Evolutionary conservation across 2,113 vertebrate species (phyloP).

Genomic region (Trematomus loennbergii): DNA sequence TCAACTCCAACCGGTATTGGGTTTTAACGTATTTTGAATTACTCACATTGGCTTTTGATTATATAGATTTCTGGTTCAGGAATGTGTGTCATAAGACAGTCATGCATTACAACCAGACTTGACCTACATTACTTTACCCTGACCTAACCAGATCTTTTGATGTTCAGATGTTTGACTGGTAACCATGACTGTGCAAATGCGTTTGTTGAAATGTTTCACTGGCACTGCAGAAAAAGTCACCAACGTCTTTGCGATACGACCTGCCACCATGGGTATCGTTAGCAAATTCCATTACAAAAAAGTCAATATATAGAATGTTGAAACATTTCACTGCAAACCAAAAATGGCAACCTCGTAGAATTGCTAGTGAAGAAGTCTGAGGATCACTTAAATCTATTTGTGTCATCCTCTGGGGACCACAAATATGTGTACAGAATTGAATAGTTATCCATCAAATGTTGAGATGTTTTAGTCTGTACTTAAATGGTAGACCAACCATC

Average conservation of each 20-base stretch:
- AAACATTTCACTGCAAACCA: neutral
- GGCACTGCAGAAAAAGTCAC: neutral
- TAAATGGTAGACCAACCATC: neutral
- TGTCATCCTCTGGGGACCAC: neutral
- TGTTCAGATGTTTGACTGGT: neutral
- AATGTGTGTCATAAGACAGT: constrained; percentile 35
- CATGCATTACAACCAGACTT: constrained; percentile 6
- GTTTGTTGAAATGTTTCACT: neutral
- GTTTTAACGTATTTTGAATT: constrained; percentile 1
- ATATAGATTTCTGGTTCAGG: neutral
- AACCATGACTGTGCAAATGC: neutral
- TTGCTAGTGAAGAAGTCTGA: neutral
- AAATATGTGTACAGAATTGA: neutral
- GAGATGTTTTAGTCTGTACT: neutral
- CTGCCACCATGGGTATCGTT: neutral
- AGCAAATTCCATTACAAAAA: neutral
- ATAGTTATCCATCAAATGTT: neutral
- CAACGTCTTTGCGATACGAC: neutral
- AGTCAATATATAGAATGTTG: neutral
- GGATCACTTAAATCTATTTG: neutral
- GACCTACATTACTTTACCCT: constrained; percentile 1
- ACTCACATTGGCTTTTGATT: neutral
- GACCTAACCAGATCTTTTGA: constrained; percentile 25
- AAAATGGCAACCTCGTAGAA: neutral
- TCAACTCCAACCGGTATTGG: neutral